Evolutionary conservation across 2,113 vertebrate species (phyloP).

Genomic region (Alosa alosa): DNA sequence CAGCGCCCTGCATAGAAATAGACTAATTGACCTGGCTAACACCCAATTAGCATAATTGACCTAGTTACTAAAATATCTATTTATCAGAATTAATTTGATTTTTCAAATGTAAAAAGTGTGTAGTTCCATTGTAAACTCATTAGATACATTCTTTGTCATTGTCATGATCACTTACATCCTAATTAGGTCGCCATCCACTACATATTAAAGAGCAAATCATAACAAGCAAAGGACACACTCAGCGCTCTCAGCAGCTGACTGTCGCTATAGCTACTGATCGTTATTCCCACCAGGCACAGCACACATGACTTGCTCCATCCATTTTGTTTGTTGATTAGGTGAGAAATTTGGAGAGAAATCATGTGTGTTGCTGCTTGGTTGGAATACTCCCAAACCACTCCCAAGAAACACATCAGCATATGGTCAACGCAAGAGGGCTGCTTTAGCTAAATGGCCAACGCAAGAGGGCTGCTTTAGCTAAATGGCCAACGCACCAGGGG

Average conservation of each 20-base stretch:
- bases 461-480: not conserved
- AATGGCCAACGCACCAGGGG: too few species aligned
- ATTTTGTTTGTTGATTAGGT: not conserved
- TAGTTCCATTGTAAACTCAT: not conserved
- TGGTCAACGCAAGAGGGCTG: too few species aligned
- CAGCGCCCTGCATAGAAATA: not conserved
- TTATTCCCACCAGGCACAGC: not conserved
- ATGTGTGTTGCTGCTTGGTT: not conserved
- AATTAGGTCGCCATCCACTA: not conserved
- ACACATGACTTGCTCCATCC: not conserved
- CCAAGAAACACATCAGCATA: not conserved
- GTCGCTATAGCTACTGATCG: not conserved
- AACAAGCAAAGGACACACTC: not conserved
- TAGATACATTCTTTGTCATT: not conserved
- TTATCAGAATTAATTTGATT: not conserved
- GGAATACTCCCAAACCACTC: too few species aligned
- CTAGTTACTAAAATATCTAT: not conserved
- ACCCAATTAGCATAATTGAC: constrained; percentile 17
- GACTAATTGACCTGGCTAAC: constrained; percentile 11
- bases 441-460: too few species aligned
- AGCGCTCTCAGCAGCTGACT: not conserved
- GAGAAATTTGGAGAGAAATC: not conserved
- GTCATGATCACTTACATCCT: not conserved
- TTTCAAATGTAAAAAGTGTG: not conserved
- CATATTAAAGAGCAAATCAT: not conserved